These are phyloP conservation scores for Himalopsyche tibetana DNA, from an alignment of 2,888 invertebrate genomes.

Conservation along the genomic window DNA sequence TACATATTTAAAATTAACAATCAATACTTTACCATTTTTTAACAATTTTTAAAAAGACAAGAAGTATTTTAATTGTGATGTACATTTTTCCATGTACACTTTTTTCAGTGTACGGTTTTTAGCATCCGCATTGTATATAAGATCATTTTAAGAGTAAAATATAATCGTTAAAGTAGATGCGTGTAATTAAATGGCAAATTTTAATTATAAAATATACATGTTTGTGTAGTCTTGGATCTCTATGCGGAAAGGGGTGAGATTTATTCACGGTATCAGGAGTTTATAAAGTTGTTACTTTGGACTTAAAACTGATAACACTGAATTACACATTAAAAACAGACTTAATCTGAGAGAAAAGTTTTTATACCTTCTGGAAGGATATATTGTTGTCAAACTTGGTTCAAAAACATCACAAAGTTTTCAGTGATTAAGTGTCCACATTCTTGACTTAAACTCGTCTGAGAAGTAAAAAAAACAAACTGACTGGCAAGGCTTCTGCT, in stretches of 20 bases:
- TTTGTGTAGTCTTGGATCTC: no score
- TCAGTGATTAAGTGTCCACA: conserved; percentile 39
- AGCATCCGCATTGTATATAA: no score
- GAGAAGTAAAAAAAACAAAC: conserved; percentile 14
- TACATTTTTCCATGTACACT: no score
- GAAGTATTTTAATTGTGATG: no score
- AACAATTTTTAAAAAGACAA: no score
- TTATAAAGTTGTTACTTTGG: conserved; percentile 28
- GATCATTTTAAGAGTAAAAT: no score
- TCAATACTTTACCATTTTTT: no score
- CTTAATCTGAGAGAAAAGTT: conserved; percentile 40
- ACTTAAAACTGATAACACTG: conserved; percentile 35
- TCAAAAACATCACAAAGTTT: conserved; percentile 47
- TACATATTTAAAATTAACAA: no score
- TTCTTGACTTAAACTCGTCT: conserved; percentile 34
- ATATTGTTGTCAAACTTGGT: conserved; percentile 47
- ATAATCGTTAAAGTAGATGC: no score
- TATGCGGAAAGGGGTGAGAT: neutral
- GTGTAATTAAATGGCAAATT: no score
- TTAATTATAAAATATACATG: no score
- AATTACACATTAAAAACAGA: conserved; percentile 31
- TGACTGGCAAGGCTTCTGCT: neutral
- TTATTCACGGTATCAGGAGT: neutral
- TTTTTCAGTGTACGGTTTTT: no score
- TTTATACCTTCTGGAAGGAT: conserved; percentile 31